Evolutionary conservation across 2,888 invertebrate genomes (phyloP), one percentile per base, ranked within the genome.

Genomic region (Bugulina stolonifera): DNA sequence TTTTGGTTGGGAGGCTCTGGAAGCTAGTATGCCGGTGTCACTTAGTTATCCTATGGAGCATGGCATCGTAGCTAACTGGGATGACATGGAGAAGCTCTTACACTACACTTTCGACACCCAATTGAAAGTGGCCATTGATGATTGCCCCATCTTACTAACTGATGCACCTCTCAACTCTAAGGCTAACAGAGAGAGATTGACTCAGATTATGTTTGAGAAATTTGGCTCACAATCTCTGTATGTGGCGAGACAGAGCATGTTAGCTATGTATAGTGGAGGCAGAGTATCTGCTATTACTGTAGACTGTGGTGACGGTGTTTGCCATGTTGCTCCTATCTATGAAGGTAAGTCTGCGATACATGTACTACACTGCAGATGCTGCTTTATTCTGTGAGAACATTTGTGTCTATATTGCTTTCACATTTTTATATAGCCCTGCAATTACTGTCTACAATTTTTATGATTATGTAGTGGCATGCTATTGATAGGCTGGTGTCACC

Each of bases 91-190:
- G 87, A 94, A 96, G 87, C 95, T 96, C 88, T 95, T 94, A 94
- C 94, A 95, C 86, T 94, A 95, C 88, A 94, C 94, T 82, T 95
- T 94, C 90, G 94, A 95, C 91, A 94, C 95, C 85, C 94, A 95
- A 87, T 89, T 95, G 83, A 90, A 94, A 87, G 94, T 94, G 43
- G 43, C 10, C 43, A 18, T 10, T 43, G 43, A 43, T 43, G 43
- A 10, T 10, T 43, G 43, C 18, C 43, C 43, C 43, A 43, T 43
- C 5, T 43, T 43, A 43, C 43, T 43, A 18, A 18, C 43, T 10
- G 43, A 43, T 5, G 10, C 43, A 10, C 43, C 43, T 43, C 18
- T 43, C 5, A 43, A 43, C 43, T 18, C 43, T 43, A 43, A 43
- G 18, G 43, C 43, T 43, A 43, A 43, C 18, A 5, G 43, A 18